phyloP scores from a whole-genome alignment of 2,797 vertebrate genomes.

The Scomberomorus guttatus region DNA sequence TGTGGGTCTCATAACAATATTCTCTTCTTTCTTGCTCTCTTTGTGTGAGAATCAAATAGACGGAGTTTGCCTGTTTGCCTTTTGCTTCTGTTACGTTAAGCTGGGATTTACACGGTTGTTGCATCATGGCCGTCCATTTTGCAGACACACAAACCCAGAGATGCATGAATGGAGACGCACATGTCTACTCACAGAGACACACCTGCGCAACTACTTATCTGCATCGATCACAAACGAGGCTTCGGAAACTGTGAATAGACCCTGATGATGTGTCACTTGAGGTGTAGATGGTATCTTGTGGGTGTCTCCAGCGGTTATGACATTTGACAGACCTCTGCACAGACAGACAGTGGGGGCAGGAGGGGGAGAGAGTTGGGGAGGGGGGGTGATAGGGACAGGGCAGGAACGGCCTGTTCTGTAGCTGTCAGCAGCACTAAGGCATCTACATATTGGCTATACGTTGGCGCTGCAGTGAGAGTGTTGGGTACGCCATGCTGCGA shows the following conservation, averaged over 20 bases:
- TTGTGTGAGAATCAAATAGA: conserved; percentile 4
- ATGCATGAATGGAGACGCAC: conserved; percentile 53
- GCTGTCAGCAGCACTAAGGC: conserved; percentile 72
- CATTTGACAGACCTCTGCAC: conserved; percentile 66
- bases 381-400: conserved; percentile 31
- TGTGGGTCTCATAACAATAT: not conserved
- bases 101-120: conserved; percentile 67
- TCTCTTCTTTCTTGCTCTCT: not conserved
- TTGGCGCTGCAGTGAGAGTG: conserved; percentile 75
- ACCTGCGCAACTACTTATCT: conserved; percentile 6
- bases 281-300: conserved; percentile 36
- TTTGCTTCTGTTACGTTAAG: conserved; percentile 42
- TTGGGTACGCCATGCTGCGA: conserved; percentile 76
- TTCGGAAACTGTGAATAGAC: conserved; percentile 23
- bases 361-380: not conserved
- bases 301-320: conserved; percentile 53
- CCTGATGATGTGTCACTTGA: conserved; percentile 13
- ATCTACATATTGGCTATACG: conserved; percentile 74
- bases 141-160: conserved; percentile 28
- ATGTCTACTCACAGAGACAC: not conserved
- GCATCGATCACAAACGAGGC: not conserved
- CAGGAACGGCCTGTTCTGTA: conserved; percentile 75
- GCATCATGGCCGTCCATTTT: conserved; percentile 72
- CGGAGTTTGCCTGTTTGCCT: conserved; percentile 17
- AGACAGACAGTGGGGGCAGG: conserved; percentile 36